These are phyloP conservation scores for Tenthredo amoena DNA, from an alignment of 2,888 invertebrate genomes.

Conservation along the genomic window DNA sequence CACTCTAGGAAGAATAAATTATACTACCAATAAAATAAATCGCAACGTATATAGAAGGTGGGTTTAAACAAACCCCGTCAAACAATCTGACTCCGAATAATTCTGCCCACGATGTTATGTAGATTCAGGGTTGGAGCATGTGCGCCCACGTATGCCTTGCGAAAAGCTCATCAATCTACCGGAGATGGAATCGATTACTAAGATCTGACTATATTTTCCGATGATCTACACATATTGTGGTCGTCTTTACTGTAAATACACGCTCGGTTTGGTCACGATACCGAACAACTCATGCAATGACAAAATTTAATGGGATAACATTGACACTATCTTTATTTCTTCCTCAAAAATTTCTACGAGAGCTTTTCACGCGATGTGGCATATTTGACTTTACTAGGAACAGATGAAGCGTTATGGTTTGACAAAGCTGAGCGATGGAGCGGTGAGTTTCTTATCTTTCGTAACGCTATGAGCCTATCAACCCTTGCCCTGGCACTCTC, in stretches of 20 bases:
- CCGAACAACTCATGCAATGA: not conserved
- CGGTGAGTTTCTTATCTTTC: constrained; percentile 22
- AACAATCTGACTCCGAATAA: not conserved
- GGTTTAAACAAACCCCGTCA: not conserved
- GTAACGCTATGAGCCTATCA: not conserved
- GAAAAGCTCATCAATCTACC: not conserved
- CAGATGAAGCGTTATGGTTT: not conserved
- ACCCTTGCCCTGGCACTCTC: not conserved
- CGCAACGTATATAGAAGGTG: not conserved
- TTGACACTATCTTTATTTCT: constrained; percentile 21
- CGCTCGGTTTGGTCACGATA: not conserved
- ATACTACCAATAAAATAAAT: constrained; percentile 8
- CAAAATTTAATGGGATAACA: not conserved
- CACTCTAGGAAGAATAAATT: constrained; percentile 22
- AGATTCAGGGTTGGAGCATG: not conserved
- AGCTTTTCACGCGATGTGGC: not conserved
- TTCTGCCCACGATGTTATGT: not conserved
- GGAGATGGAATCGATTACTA: not conserved
- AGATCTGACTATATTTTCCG: not conserved
- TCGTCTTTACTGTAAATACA: not conserved
- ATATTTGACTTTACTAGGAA: constrained; percentile 19
- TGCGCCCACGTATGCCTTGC: not conserved
- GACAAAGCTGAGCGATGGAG: not conserved
- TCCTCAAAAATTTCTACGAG: constrained; percentile 1
- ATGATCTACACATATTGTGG: not conserved